Conservation (phyloP, 2,797 vertebrate species). For the Chelidonichthys spinosus region DNA sequence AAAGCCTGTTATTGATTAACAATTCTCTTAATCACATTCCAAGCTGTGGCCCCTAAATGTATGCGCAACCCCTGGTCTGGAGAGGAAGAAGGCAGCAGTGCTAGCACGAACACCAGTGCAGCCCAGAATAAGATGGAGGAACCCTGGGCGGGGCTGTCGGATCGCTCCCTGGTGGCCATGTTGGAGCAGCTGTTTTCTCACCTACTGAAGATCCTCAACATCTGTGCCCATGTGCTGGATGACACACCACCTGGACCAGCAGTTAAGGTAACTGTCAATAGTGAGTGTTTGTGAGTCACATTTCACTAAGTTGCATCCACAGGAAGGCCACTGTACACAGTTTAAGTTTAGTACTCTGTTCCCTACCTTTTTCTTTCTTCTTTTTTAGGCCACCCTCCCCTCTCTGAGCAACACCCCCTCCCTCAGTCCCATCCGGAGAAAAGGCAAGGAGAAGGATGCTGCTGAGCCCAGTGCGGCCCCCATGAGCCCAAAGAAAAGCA, state of each 20-base stretch:
- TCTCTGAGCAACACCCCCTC: constrained; percentile 95
- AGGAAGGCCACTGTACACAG: neutral
- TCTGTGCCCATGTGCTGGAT: constrained; percentile 96
- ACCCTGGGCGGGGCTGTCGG: constrained; percentile 91
- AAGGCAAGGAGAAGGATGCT: constrained; percentile 94
- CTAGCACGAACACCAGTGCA: constrained; percentile 52
- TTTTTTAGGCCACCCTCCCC: constrained; percentile 90
- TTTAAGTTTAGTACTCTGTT: constrained; percentile 8
- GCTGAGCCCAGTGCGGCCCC: constrained; percentile 86
- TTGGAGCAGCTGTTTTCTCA: constrained; percentile 96
- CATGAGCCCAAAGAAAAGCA: constrained; percentile 94
- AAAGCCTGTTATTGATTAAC: neutral
- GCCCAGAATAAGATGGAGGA: constrained; percentile 89
- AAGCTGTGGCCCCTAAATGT: constrained; percentile 94
- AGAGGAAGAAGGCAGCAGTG: constrained; percentile 89
- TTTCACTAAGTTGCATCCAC: neutral
- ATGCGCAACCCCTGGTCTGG: constrained; percentile 91
- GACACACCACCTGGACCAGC: constrained; percentile 93
- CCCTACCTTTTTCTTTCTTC: neutral
- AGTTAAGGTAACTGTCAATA: constrained; percentile 84
- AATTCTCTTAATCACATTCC: neutral
- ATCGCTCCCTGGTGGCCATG: constrained; percentile 90
- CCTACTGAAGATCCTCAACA: constrained; percentile 94
- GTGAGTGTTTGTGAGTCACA: neutral
- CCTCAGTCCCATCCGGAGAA: constrained; percentile 95